phyloP scores from a whole-genome alignment of 2,888 invertebrate species.

The Bombylius major region DNA sequence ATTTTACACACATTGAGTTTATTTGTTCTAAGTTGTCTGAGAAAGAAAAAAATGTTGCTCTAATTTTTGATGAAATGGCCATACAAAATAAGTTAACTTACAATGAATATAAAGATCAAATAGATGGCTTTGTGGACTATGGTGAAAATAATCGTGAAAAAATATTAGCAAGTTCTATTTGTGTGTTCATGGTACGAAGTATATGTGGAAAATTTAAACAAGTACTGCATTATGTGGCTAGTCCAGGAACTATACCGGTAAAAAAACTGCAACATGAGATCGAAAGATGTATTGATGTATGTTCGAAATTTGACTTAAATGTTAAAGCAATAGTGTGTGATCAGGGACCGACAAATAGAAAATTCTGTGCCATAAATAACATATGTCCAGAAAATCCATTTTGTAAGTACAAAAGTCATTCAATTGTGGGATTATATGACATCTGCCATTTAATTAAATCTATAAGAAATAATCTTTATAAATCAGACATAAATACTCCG shows the following conservation, averaged over 20 bases:
- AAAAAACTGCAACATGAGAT: neutral
- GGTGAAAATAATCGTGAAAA: neutral
- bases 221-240: slow-evolving; percentile 2
- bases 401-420: neutral
- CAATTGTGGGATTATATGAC: too few species aligned
- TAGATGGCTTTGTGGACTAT: slow-evolving; percentile 6
- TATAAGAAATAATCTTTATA: too few species aligned
- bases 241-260: neutral
- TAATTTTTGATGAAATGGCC: slow-evolving; percentile 5
- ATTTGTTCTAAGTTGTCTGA: neutral
- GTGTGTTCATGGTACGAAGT: slow-evolving; percentile 4
- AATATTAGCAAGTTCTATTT: neutral
- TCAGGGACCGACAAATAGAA: neutral
- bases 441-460: too few species aligned
- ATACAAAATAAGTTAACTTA: slow-evolving; percentile 2
- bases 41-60: neutral
- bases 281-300: neutral
- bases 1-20: too few species aligned
- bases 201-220: slow-evolving; percentile 4
- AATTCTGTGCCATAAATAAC: too few species aligned
- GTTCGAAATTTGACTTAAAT: neutral
- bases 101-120: slow-evolving; percentile 3
- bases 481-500: too few species aligned
- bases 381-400: too few species aligned
- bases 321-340: neutral